A percentile compares a stretch with the other conserved stretches of the same genome.
Evolutionary conservation across 2,113 vertebrate genomes (phyloP).

Genomic region (Saguinus midas): DNA sequence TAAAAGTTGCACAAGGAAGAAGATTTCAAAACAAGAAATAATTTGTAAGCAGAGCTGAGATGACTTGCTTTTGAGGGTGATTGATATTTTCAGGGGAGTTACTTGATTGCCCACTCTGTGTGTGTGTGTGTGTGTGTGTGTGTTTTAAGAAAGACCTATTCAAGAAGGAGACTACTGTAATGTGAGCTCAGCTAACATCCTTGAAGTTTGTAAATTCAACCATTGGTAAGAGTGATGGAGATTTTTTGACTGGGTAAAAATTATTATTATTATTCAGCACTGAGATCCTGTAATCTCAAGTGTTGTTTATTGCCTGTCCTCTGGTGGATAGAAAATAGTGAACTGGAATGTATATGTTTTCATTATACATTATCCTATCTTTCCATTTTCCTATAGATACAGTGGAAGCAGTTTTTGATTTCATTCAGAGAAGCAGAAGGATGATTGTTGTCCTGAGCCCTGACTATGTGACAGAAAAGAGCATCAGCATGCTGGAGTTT

Average conservation of each 20-base stretch:
- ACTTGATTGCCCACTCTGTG: not conserved
- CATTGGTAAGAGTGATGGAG: rapidly evolving
- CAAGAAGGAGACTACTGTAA: not conserved
- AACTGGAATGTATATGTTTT: not conserved
- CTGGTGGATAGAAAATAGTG: not conserved
- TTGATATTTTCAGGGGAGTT: not conserved
- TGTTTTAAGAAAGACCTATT: not conserved
- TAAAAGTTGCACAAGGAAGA: not conserved
- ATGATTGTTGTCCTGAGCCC: conserved; percentile 93
- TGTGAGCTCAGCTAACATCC: not conserved
- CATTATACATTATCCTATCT: conserved; percentile 53
- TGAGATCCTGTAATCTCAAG: not conserved
- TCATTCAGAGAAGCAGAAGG: conserved; percentile 92
- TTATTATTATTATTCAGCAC: not conserved
- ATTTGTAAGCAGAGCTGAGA: not conserved
- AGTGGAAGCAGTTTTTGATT: conserved; percentile 88
- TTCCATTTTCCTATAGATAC: conserved; percentile 83
- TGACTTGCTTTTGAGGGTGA: not conserved
- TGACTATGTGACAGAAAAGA: conserved; percentile 90
- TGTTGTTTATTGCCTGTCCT: not conserved
- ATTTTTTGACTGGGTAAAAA: not conserved
- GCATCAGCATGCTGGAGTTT: conserved; percentile 93
- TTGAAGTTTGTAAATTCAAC: not conserved
- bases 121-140: not conserved
- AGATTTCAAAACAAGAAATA: conserved; percentile 7